These are phyloP conservation scores for Xiphophorus hellerii DNA, from an alignment of 2,113 vertebrate species.

Conservation along the genomic window DNA sequence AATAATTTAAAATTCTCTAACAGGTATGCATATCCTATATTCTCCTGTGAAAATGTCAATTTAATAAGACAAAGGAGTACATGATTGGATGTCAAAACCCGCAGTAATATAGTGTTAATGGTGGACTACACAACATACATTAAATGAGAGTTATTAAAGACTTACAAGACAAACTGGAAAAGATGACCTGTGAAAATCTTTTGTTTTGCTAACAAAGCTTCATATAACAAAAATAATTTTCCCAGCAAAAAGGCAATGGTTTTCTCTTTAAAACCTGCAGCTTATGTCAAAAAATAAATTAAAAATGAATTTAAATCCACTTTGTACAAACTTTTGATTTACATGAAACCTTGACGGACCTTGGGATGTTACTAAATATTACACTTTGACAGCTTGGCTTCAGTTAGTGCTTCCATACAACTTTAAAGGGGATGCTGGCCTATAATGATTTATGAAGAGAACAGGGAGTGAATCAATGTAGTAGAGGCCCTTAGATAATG, in stretches of 20 bases:
- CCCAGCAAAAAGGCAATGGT: neutral
- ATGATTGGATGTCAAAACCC: too few relatives aligned
- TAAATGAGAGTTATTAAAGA: neutral
- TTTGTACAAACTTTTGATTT: neutral
- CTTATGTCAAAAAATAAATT: neutral
- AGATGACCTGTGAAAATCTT: neutral
- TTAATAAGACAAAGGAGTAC: neutral
- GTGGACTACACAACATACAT: neutral
- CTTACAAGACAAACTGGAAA: neutral
- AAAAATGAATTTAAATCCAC: too few relatives aligned
- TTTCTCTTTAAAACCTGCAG: neutral
- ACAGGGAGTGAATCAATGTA: conserved; percentile 64
- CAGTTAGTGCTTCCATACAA: conserved; percentile 61
- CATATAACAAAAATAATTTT: neutral
- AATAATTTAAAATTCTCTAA: too few relatives aligned
- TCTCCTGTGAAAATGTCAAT: too few relatives aligned
- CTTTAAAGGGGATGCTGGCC: conserved; percentile 59
- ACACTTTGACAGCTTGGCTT: conserved; percentile 33
- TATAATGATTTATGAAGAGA: conserved; percentile 71
- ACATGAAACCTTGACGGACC: neutral
- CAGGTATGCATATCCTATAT: too few relatives aligned
- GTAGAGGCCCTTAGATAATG: conserved; percentile 64
- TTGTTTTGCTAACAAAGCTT: neutral
- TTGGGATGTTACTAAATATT: conserved; percentile 38
- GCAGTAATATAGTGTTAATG: too few relatives aligned